Conservation (phyloP, 2,888 invertebrate genomes). For the Tipula vernalis region DNA sequence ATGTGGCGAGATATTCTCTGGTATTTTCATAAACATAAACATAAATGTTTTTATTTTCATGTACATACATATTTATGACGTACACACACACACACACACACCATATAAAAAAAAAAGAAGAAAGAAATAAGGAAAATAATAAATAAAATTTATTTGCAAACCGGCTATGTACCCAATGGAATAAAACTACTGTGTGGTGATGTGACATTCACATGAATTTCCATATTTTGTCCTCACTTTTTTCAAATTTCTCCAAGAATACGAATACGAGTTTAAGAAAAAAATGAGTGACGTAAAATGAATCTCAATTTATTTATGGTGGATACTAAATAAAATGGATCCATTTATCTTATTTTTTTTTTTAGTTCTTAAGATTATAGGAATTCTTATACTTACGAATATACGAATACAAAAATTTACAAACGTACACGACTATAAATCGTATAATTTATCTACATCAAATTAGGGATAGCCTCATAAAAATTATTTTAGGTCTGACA, state of each 20-base stretch:
- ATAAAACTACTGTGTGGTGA: not conserved
- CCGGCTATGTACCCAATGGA: not conserved
- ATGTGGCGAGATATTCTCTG: not conserved
- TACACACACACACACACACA: not conserved
- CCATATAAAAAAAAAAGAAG: not conserved
- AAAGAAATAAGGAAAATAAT: not conserved
- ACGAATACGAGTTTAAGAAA: not conserved
- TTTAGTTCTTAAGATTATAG: not conserved
- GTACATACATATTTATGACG: not conserved
- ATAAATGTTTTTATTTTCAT: not conserved
- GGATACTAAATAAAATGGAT: not conserved
- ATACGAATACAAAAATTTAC: not conserved
- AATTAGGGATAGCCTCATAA: not conserved
- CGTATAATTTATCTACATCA: not conserved
- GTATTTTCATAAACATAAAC: not conserved
- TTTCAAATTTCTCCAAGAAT: not conserved
- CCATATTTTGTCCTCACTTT: not conserved
- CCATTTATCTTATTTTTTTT: not conserved
- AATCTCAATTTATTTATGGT: conserved; percentile 4
- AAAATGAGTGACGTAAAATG: not conserved
- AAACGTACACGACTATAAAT: not conserved
- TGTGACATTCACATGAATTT: not conserved
- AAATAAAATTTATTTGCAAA: not conserved
- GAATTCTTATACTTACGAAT: not conserved
- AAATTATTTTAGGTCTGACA: not conserved